phyloP scores from a whole-genome alignment of 2,888 invertebrate species.

The Sepiola atlantica region DNA sequence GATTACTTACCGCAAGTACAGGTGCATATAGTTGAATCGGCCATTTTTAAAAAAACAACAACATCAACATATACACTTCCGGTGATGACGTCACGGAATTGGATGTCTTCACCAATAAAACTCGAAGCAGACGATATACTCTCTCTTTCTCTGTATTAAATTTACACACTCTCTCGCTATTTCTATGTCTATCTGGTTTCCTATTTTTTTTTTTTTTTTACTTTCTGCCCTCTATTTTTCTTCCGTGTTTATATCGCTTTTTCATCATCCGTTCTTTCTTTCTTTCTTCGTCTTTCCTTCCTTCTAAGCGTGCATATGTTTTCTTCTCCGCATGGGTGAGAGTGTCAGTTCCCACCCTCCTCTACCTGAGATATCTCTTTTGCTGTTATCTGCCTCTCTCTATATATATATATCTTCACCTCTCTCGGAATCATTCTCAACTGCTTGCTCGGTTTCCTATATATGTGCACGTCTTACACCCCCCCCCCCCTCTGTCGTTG shows the following conservation, averaged over 20 bases:
- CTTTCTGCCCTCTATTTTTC: not conserved
- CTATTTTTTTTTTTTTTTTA: not conserved
- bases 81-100: not conserved
- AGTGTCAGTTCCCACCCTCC: not conserved
- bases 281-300: not conserved
- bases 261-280: not conserved
- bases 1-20: not conserved
- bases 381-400: not conserved
- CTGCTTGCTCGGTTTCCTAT: no score
- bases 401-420: no score
- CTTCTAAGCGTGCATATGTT: not conserved
- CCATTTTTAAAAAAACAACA: not conserved
- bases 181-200: not conserved
- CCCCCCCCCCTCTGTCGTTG: no score
- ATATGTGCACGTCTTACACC: no score
- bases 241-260: not conserved
- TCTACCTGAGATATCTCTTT: not conserved
- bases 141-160: not conserved
- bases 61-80: not conserved
- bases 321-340: not conserved
- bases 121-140: not conserved
- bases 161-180: not conserved
- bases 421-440: no score
- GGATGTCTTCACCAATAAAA: constrained; percentile 9
- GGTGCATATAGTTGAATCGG: not conserved